These are phyloP conservation scores for Tinamus major DNA, from an alignment of 2,797 vertebrate species.

Conservation along the genomic window DNA sequence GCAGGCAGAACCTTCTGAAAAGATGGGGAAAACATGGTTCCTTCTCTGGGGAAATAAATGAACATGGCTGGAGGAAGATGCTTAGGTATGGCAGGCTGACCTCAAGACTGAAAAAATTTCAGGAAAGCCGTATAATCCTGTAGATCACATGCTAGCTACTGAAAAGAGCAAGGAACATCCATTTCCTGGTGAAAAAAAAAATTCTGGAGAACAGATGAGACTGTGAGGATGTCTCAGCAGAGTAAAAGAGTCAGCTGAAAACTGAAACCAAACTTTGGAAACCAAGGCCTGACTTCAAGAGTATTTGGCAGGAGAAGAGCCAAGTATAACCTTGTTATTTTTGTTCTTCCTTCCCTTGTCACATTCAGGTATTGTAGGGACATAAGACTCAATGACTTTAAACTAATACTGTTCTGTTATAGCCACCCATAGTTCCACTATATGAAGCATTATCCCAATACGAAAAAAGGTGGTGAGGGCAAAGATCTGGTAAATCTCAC, in stretches of 20 bases:
- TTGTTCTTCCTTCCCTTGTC: neutral
- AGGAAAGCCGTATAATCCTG: neutral
- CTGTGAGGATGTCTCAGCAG: neutral
- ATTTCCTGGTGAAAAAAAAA: neutral
- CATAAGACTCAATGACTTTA: neutral
- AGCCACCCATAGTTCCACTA: neutral
- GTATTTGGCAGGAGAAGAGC: neutral
- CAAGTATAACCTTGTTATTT: neutral
- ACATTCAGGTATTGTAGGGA: neutral
- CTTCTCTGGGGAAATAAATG: neutral
- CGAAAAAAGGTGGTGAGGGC: rapidly evolving
- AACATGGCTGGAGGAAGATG: neutral
- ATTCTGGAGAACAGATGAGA: neutral
- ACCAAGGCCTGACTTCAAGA: neutral
- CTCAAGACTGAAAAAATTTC: neutral
- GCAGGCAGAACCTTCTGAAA: neutral
- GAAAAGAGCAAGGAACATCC: neutral
- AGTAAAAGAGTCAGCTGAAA: neutral
- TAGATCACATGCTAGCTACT: neutral
- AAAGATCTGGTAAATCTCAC: neutral
- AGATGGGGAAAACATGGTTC: neutral
- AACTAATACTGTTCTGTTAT: neutral
- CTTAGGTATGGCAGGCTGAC: neutral
- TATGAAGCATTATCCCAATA: neutral
- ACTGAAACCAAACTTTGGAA: neutral